Percentiles rank a stretch among this genome's conserved stretches.
These are phyloP conservation scores for Caenorhabditis latens DNA, from an alignment of 1,140 invertebrate species.

Conservation along the genomic window DNA sequence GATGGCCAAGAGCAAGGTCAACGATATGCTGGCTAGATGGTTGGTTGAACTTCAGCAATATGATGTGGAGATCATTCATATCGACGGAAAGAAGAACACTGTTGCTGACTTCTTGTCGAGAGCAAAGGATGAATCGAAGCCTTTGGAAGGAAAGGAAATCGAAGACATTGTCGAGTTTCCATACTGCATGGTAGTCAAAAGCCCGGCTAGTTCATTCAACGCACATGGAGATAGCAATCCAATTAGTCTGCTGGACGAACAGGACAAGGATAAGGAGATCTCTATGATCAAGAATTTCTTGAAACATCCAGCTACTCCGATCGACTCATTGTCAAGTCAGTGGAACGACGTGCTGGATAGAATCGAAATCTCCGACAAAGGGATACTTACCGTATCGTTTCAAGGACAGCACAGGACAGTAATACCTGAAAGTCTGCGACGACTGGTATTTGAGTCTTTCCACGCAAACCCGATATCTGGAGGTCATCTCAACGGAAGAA, in stretches of 20 bases:
- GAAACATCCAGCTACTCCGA: neutral
- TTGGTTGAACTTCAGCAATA: slow-evolving; percentile 47
- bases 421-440: neutral
- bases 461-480: neutral
- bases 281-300: neutral
- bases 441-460: neutral
- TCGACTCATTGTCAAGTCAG: neutral
- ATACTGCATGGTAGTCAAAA: neutral
- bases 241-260: neutral
- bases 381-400: neutral
- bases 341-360: neutral
- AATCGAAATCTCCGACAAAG: neutral
- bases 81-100: slow-evolving; percentile 50
- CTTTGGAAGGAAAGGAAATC: neutral
- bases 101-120: slow-evolving; percentile 46
- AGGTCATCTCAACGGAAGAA: neutral
- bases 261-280: neutral
- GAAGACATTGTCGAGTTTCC: slow-evolving; percentile 34
- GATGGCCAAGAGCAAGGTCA: neutral
- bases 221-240: neutral
- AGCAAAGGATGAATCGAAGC: neutral
- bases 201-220: neutral
- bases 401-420: neutral
- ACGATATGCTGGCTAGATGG: slow-evolving; percentile 14
- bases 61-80: neutral